Base-by-base conservation (phyloP, 1,140 invertebrate species). In the Monochamus saltuarius region DNA sequence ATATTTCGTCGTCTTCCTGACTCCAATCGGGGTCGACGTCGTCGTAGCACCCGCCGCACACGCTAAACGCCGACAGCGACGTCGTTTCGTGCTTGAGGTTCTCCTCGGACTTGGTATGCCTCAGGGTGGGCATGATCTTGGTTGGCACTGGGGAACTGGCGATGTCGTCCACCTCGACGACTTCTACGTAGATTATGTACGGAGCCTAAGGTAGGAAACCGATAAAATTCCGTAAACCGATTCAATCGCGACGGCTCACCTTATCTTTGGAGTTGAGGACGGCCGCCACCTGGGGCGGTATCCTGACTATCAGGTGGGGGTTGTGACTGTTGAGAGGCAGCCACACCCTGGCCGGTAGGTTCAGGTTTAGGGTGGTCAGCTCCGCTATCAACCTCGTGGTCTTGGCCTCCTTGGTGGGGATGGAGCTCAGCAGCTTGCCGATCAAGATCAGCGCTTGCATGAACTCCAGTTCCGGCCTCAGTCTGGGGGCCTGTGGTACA, bases 201-300 rank as follows among this genome's bases (percentile, higher is more conserved):
- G 97, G 97, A 42, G 97, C 95, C 89, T 94, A 75, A 29, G 77
- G 36, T 7, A 71, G 7, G 7, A 46, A 45, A 38, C 10, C 39
- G n/a, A 1, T 42, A 42, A 0, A 3, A 1, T 42, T 3, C 3
- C 39, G n/a, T 6, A 42, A 40, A 11, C 45, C 19, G 13, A 38
- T 38, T 4, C 13, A 54, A 38, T 13, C 10, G 29, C 4, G 13
- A 40, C 14, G 3, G 16, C 62, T 72, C 76, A 91, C 90, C 84
- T 98, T 99, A 78, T 99, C 97, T 83, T 99, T 99, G 49, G 95
- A 98, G 78, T 99, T 99, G 50, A 99, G 87, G 43, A 99, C 95
- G 51, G 95, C 95, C 45, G 96, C 85, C 62, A 92, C 90, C 68
- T 94, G 92, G 59, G 95, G 94, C 34, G 96, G 94, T 75, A 97